Percentiles rank a stretch among this genome's conserved stretches.
These are phyloP conservation scores for Tapirus indicus DNA, from an alignment of 2,797 vertebrate species.

Conservation along the genomic window DNA sequence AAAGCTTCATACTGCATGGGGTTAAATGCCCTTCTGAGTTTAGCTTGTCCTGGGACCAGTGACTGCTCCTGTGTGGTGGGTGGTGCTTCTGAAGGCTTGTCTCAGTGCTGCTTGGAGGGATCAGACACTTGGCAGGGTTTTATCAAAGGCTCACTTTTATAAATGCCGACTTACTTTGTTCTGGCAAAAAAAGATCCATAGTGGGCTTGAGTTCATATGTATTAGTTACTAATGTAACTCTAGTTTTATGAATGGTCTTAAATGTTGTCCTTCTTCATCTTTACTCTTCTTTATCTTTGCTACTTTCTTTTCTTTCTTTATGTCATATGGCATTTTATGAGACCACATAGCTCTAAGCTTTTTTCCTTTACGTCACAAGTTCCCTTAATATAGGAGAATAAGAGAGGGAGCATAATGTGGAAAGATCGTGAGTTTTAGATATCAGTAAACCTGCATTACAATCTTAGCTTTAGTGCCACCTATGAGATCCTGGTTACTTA, in stretches of 20 bases:
- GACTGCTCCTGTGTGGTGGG: too few species aligned
- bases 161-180: not conserved
- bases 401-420: not conserved
- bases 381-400: not conserved
- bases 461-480: not conserved
- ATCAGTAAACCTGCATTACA: not conserved
- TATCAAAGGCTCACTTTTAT: not conserved
- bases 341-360: not conserved
- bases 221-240: not conserved
- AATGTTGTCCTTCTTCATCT: not conserved
- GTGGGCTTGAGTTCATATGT: not conserved
- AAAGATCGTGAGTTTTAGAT: not conserved
- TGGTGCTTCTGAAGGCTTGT: not conserved
- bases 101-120: not conserved
- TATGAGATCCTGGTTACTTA: not conserved
- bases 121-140: not conserved
- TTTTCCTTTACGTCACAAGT: not conserved
- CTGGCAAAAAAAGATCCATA: not conserved
- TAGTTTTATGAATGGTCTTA: not conserved
- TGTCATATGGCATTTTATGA: not conserved
- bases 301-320: not conserved
- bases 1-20: rapidly evolving
- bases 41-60: not conserved
- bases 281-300: not conserved
- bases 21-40: not conserved